Evolutionary conservation across 37 sponge, comb jelly and placozoan species (phyloP).

Genomic region (Geodia barretti): DNA sequence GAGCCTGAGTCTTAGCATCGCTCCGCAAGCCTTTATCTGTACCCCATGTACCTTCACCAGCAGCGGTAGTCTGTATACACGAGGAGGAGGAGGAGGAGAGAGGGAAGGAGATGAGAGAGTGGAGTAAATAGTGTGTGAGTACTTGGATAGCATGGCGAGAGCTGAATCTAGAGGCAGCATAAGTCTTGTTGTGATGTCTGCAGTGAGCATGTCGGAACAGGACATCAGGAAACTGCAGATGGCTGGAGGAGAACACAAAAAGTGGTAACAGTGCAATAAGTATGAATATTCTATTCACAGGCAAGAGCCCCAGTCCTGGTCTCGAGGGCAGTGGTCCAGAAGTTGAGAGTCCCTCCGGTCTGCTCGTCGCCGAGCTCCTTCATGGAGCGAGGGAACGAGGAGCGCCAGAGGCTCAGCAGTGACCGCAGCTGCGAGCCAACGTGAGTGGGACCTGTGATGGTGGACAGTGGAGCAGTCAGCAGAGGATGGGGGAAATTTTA

Average conservation of each 20-base stretch:
- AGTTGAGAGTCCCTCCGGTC: constrained; percentile 40
- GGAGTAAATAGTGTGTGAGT: constrained; percentile 3
- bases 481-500: not conserved
- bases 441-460: constrained; percentile 69
- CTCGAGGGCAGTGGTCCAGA: constrained; percentile 73
- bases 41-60: constrained; percentile 71
- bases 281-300: constrained; percentile 32
- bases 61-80: constrained; percentile 23
- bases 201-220: constrained; percentile 84
- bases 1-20: constrained; percentile 81
- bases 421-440: constrained; percentile 72
- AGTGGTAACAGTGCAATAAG: not conserved
- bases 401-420: constrained; percentile 80
- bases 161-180: constrained; percentile 86
- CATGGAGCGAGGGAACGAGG: constrained; percentile 88
- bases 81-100: not conserved
- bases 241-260: constrained; percentile 16
- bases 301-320: constrained; percentile 85
- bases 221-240: constrained; percentile 78
- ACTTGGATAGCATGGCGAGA: constrained; percentile 76
- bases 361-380: constrained; percentile 91
- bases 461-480: not conserved
- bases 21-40: constrained; percentile 83
- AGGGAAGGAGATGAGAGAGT: not conserved
- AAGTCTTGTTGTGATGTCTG: constrained; percentile 74